Conservation (phyloP, 1,140 invertebrate species). For the Scaptomyza montana region DNA sequence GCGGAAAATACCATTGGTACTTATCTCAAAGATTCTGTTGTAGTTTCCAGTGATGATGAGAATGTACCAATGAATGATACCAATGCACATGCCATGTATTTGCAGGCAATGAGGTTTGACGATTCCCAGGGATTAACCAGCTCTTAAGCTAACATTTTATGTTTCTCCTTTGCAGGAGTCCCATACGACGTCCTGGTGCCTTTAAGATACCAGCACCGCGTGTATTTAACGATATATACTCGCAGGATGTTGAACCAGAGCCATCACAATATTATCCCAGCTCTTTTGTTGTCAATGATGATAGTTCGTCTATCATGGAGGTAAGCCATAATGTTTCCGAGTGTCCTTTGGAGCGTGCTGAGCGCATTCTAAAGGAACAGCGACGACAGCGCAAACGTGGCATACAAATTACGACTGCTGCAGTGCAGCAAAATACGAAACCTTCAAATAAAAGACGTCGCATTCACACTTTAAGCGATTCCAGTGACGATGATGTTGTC, state of each 20-base stretch:
- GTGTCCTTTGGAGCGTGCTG: constrained; percentile 77
- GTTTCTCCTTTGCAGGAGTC: constrained; percentile 56
- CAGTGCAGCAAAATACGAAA: background rate
- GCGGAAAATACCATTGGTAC: constrained; percentile 58
- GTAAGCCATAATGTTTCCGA: constrained; percentile 43
- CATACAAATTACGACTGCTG: background rate
- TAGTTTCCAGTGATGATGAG: constrained; percentile 83
- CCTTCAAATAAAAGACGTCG: constrained; percentile 41
- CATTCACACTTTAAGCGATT: constrained; percentile 51
- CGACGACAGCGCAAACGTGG: constrained; percentile 42
- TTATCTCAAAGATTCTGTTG: constrained; percentile 69
- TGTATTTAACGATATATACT: constrained; percentile 70
- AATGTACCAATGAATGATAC: constrained; percentile 78
- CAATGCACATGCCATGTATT: constrained; percentile 85
- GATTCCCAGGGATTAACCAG: too few species aligned
- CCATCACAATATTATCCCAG: constrained; percentile 66
- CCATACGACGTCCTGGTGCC: constrained; percentile 56
- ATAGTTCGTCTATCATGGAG: constrained; percentile 11
- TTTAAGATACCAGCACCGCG: constrained; percentile 74
- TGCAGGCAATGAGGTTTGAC: constrained; percentile 85
- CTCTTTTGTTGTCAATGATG: constrained; percentile 71
- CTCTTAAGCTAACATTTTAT: background rate
- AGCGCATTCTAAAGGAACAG: constrained; percentile 72
- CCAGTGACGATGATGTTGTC: constrained; percentile 49
- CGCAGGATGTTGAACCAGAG: constrained; percentile 60